Evolutionary conservation across 53 echinoderm and acorn worm species (phyloP).

Genomic region (Apostichopus leukothele): DNA sequence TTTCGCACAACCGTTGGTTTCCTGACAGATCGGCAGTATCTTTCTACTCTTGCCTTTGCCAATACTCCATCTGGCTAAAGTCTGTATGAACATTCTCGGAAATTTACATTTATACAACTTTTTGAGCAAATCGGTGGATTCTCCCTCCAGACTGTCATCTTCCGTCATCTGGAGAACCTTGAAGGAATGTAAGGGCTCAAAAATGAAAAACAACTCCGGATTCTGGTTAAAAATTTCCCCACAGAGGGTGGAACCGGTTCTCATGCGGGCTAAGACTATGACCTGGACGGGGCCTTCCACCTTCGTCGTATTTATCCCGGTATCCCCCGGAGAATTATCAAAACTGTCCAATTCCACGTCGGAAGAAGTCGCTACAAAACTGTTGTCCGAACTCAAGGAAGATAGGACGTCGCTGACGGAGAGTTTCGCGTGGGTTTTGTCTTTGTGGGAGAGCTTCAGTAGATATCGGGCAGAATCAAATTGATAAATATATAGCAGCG

Average conservation of each 20-base stretch:
- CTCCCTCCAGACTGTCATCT: neutral
- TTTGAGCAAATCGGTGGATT: constrained; percentile 51
- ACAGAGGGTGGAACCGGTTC: constrained; percentile 84
- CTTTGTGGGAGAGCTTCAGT: neutral
- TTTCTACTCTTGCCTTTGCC: constrained; percentile 55
- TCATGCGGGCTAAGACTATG: constrained; percentile 79
- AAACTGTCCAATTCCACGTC: neutral
- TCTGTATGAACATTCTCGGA: constrained; percentile 47
- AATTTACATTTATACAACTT: constrained; percentile 63
- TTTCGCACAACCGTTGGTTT: constrained; percentile 44
- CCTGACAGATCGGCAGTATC: constrained; percentile 50
- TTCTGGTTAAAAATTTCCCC: constrained; percentile 97
- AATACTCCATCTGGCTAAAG: constrained; percentile 61
- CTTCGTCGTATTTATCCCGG: neutral
- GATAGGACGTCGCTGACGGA: no score
- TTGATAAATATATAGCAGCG: neutral
- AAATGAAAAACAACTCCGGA: constrained; percentile 70
- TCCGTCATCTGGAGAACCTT: constrained; percentile 27
- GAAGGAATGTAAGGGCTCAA: constrained; percentile 78
- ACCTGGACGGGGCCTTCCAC: constrained; percentile 35
- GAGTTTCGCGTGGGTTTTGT: neutral
- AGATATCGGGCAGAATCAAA: neutral
- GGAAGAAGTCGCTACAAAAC: neutral
- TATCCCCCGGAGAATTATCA: neutral
- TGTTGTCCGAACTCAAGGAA: neutral